phyloP scores from a whole-genome alignment of 92 coral and sea anemone species.

The Umimayanthus kanabou region DNA sequence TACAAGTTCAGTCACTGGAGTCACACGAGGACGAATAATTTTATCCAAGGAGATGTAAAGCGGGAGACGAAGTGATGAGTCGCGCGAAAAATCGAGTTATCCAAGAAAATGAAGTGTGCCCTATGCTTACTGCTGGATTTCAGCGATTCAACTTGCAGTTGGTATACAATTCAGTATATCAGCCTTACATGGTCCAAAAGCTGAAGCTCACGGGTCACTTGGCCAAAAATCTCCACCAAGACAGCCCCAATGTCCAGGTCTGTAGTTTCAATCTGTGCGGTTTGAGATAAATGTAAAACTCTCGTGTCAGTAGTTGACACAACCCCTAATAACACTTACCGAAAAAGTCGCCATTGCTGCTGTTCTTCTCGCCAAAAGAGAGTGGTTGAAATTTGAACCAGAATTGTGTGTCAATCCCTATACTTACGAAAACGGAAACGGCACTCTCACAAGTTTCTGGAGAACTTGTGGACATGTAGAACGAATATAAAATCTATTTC shows the following conservation, averaged over 20 bases:
- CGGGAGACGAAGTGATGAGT: no score
- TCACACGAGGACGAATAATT: no score
- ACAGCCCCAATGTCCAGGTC: neutral
- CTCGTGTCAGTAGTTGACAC: neutral
- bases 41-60: no score
- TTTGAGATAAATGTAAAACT: neutral
- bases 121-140: neutral
- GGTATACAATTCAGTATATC: neutral
- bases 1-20: no score
- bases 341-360: neutral
- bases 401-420: no score
- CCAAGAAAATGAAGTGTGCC: no score
- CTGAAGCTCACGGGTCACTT: neutral
- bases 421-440: no score
- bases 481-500: no score
- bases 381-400: no score
- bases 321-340: neutral
- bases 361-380: neutral
- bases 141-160: neutral
- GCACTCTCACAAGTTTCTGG: no score
- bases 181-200: neutral
- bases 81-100: no score
- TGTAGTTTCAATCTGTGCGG: constrained; percentile 3
- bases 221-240: neutral
- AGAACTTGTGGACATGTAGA: no score